Conservation (phyloP, 2,888 invertebrate genomes). For the Yponomeuta cagnagella region DNA sequence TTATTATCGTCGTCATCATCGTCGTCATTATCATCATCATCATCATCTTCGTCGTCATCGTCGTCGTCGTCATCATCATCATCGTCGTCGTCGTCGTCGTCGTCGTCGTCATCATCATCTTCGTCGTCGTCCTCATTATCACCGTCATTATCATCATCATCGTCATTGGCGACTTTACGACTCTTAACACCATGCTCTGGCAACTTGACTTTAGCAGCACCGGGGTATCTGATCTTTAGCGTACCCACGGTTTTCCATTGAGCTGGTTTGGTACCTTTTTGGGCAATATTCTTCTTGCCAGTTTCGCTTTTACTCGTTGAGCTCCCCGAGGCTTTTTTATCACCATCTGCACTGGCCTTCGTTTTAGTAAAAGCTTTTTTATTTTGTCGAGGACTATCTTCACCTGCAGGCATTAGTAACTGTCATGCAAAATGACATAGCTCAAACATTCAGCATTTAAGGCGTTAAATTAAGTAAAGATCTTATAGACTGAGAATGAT, state of each 20-base stretch:
- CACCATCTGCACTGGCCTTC: constrained; percentile 72
- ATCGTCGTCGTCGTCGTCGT: constrained; percentile 55
- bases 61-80: constrained; percentile 41
- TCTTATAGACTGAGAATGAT: constrained; percentile 53
- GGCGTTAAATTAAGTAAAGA: constrained; percentile 59
- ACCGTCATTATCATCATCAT: constrained; percentile 67
- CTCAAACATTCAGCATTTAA: constrained; percentile 73
- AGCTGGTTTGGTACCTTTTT: constrained; percentile 22
- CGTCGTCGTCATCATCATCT: constrained; percentile 61
- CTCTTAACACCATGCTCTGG: constrained; percentile 36
- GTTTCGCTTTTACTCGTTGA: constrained; percentile 34
- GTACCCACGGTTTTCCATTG: constrained; percentile 35
- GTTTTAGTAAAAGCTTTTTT: constrained; percentile 64
- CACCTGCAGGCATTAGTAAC: constrained; percentile 78
- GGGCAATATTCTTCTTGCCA: constrained; percentile 27
- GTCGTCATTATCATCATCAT: constrained; percentile 43
- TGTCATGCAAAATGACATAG: constrained; percentile 77
- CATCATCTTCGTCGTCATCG: constrained; percentile 37
- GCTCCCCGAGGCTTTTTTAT: constrained; percentile 54
- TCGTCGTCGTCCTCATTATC: constrained; percentile 63
- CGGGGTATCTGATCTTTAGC: constrained; percentile 30
- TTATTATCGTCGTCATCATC: constrained; percentile 50
- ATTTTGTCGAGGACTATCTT: constrained; percentile 69
- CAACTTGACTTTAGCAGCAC: constrained; percentile 25
- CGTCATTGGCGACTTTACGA: constrained; percentile 36